These are phyloP conservation scores for Cosmia pyralina DNA, from an alignment of 2,888 invertebrate species.

Conservation along the genomic window DNA sequence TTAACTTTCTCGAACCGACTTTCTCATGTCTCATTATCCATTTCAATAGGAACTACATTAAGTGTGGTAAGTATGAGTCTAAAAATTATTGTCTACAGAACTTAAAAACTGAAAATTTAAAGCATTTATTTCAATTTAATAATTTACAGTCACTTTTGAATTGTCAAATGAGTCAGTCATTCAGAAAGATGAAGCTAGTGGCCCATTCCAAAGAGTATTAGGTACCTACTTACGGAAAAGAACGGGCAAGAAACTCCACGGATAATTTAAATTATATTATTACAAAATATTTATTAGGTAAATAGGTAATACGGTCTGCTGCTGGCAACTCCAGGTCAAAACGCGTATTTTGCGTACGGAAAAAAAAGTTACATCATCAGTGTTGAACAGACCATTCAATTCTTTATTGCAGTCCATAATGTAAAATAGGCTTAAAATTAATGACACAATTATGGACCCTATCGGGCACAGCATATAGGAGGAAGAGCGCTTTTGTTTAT, in stretches of 20 bases:
- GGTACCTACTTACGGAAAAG: not conserved
- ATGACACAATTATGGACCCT: too few relatives aligned
- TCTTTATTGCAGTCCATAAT: too few relatives aligned
- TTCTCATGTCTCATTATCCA: not conserved
- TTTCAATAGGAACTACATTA: not conserved
- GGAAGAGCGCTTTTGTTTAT: too few relatives aligned
- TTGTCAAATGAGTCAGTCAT: not conserved
- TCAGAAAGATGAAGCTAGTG: not conserved
- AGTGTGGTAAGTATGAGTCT: not conserved
- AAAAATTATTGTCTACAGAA: not conserved
- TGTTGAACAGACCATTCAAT: not conserved
- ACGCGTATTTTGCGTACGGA: not conserved
- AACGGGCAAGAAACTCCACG: not conserved
- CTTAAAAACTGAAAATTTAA: not conserved
- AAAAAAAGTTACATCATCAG: not conserved
- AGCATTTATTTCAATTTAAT: too few relatives aligned
- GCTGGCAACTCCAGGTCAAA: not conserved
- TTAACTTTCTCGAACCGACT: not conserved
- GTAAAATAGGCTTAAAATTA: too few relatives aligned
- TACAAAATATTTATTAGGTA: not conserved
- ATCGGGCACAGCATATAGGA: too few relatives aligned
- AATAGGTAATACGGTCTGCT: not conserved
- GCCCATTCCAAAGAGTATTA: not conserved
- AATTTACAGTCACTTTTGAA: not conserved
- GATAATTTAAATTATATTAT: not conserved